Evolutionary conservation across 37 sponge, comb jelly and placozoan genomes (phyloP).

Genomic region (Halisarca cf. caerulea): DNA sequence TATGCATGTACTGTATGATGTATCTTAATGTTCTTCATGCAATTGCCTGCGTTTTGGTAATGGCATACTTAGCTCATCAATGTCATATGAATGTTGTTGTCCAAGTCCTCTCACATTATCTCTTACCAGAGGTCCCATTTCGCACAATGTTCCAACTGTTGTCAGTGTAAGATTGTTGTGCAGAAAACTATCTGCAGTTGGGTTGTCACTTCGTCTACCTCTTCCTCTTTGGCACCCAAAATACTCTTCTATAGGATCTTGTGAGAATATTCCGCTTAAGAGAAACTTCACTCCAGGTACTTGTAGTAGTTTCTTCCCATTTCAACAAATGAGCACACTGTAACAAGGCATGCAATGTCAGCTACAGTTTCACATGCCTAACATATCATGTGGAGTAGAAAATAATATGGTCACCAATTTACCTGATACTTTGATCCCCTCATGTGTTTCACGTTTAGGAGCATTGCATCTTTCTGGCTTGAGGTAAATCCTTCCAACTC

Average conservation of each 20-base stretch:
- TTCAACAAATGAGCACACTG: slow-evolving; percentile 7
- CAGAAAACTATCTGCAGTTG: slow-evolving; percentile 5
- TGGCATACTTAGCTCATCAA: background rate
- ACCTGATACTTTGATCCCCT: slow-evolving; percentile 8
- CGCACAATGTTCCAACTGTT: background rate
- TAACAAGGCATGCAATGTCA: background rate
- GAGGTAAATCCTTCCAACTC: background rate
- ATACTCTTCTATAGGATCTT: slow-evolving; percentile 9
- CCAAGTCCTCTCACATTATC: background rate
- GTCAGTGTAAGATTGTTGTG: background rate
- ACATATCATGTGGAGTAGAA: background rate
- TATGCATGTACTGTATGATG: background rate
- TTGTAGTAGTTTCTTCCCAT: background rate
- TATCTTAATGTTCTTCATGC: background rate
- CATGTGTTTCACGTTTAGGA: background rate
- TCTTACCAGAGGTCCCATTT: background rate
- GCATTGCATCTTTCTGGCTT: background rate
- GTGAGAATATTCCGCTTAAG: background rate
- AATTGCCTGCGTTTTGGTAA: background rate
- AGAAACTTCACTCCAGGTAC: background rate
- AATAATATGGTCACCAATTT: background rate
- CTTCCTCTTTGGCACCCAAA: background rate
- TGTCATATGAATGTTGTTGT: background rate
- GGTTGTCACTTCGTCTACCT: slow-evolving; percentile 11
- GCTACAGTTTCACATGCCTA: background rate